Percentiles rank a stretch among this genome's conserved stretches.
phyloP scores from a whole-genome alignment of 2,888 invertebrate species.

The Xanthia icteritia region DNA sequence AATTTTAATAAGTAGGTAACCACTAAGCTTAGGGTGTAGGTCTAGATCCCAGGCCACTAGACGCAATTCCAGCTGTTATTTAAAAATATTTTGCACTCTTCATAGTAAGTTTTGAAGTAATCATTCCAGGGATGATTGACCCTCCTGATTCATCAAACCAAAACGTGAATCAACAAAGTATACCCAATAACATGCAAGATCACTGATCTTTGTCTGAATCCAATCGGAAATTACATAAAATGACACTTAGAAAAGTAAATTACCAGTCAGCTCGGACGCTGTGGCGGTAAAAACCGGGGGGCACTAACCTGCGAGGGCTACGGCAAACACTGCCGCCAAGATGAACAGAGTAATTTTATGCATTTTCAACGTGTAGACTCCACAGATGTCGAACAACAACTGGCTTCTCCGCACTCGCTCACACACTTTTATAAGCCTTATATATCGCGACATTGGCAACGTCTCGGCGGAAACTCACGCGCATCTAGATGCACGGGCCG shows the following conservation, averaged over 20 bases:
- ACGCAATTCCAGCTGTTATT: not conserved
- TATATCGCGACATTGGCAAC: slow-evolving; percentile 69
- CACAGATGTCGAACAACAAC: slow-evolving; percentile 78
- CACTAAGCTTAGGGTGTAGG: not conserved
- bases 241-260: slow-evolving; percentile 73
- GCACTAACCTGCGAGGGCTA: slow-evolving; percentile 89
- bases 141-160: slow-evolving; percentile 32
- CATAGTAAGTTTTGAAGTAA: not conserved
- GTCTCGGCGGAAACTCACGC: slow-evolving; percentile 73
- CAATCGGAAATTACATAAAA: slow-evolving; percentile 75
- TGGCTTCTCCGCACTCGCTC: slow-evolving; percentile 75
- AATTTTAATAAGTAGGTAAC: not conserved
- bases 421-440: slow-evolving; percentile 80
- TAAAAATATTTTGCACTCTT: not conserved
- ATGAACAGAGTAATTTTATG: slow-evolving; percentile 80
- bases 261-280: slow-evolving; percentile 67
- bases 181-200: slow-evolving; percentile 44
- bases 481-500: slow-evolving; percentile 74
- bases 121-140: slow-evolving; percentile 18
- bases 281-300: slow-evolving; percentile 82
- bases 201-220: slow-evolving; percentile 54
- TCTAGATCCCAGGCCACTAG: not conserved
- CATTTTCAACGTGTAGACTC: slow-evolving; percentile 80
- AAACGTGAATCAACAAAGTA: slow-evolving; percentile 32
- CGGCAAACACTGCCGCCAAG: slow-evolving; percentile 81